Conservation (phyloP, 2,113 vertebrate genomes). For the Rafetus swinhoei region DNA sequence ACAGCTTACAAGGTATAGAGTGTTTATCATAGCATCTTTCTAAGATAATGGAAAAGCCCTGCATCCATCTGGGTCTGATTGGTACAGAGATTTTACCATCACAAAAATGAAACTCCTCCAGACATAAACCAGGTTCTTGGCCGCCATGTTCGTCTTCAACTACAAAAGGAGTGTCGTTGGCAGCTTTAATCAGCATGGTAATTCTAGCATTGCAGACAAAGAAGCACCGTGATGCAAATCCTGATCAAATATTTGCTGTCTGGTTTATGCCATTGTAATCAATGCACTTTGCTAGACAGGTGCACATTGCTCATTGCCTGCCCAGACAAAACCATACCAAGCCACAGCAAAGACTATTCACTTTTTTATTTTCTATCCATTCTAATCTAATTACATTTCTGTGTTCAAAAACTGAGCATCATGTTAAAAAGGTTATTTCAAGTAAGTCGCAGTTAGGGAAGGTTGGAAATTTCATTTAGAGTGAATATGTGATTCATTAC, state of each 20-base stretch:
- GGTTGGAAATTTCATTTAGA: constrained; percentile 64
- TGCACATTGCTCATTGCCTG: background rate
- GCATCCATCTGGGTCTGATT: background rate
- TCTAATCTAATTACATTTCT: constrained; percentile 63
- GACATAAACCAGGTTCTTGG: background rate
- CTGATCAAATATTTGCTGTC: accelerated
- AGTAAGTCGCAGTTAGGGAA: constrained; percentile 50
- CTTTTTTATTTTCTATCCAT: constrained; percentile 21
- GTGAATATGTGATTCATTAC: constrained; percentile 55
- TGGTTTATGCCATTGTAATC: too few species aligned
- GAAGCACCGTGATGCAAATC: background rate
- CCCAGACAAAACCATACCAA: background rate
- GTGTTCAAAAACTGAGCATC: constrained; percentile 44
- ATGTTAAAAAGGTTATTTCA: constrained; percentile 43
- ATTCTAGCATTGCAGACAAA: accelerated
- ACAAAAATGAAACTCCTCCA: accelerated
- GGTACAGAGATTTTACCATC: background rate
- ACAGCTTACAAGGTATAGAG: too few species aligned
- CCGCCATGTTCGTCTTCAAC: background rate
- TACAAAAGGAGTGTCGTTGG: background rate
- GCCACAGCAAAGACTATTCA: background rate
- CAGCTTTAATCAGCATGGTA: background rate
- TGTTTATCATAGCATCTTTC: background rate
- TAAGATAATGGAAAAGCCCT: background rate
- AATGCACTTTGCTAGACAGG: accelerated